These are phyloP conservation scores for Ephialtes manifestator DNA, from an alignment of 2,888 invertebrate species.

Conservation along the genomic window DNA sequence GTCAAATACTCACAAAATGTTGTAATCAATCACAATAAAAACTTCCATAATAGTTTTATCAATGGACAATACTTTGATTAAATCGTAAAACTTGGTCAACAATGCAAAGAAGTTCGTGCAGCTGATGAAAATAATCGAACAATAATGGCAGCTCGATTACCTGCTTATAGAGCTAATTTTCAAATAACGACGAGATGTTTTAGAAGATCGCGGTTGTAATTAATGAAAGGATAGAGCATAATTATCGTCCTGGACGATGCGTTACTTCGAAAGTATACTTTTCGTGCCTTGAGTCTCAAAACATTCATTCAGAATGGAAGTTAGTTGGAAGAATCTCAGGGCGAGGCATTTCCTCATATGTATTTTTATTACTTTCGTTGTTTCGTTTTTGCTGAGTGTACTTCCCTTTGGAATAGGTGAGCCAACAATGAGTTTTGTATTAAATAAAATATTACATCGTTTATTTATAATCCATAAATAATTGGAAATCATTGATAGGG, in stretches of 20 bases:
- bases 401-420: conserved; percentile 85
- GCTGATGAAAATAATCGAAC: conserved; percentile 20
- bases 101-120: neutral
- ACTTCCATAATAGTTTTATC: neutral
- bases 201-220: neutral
- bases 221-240: neutral
- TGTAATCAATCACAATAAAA: neutral
- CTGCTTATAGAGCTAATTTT: conserved; percentile 27
- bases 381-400: conserved; percentile 85
- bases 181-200: neutral
- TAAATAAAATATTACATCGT: conserved; percentile 29
- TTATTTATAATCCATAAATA: neutral
- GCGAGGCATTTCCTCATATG: conserved; percentile 84
- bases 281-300: conserved; percentile 11
- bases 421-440: conserved; percentile 53
- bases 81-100: neutral
- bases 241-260: conserved; percentile 15
- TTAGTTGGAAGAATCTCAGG: conserved; percentile 77
- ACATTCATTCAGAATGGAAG: conserved; percentile 76
- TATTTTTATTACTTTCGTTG: conserved; percentile 84
- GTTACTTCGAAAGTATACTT: neutral
- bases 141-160: conserved; percentile 47
- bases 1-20: conserved; percentile 4
- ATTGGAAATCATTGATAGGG: neutral
- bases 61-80: neutral